These are phyloP conservation scores for Melanotaenia trifasciata DNA, from an alignment of 2,797 vertebrate genomes.

Conservation along the genomic window DNA sequence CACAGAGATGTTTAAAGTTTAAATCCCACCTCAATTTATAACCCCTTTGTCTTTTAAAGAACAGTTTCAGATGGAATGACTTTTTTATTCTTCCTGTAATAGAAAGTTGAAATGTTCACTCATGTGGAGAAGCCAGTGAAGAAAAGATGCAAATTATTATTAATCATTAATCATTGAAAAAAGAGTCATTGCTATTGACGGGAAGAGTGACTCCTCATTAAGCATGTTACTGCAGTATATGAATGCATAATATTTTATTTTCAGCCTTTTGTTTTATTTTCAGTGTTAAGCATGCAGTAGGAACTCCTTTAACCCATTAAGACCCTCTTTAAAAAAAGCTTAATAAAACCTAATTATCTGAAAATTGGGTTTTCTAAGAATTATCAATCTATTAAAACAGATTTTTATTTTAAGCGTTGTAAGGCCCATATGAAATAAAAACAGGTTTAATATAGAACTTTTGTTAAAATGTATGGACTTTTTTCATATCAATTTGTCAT, in stretches of 20 bases:
- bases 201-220: background rate
- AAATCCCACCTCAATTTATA: no score
- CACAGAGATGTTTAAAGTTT: no score
- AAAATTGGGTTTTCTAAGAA: background rate
- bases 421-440: no score
- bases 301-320: background rate
- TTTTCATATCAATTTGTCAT: no score
- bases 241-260: conserved; percentile 4
- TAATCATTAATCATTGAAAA: conserved; percentile 18
- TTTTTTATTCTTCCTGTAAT: no score
- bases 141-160: conserved; percentile 16
- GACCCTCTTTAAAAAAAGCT: background rate
- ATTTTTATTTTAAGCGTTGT: no score
- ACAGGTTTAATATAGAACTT: no score
- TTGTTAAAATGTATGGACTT: no score
- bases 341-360: background rate
- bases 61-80: no score
- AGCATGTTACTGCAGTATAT: background rate
- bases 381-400: no score
- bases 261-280: background rate
- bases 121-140: conserved; percentile 5
- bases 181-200: conserved; percentile 9
- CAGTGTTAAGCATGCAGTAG: background rate
- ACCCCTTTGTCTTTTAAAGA: no score
- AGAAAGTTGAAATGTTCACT: background rate